Evolutionary conservation across 2,113 vertebrate genomes (phyloP).

Genomic region (Oncorhynchus masou): DNA sequence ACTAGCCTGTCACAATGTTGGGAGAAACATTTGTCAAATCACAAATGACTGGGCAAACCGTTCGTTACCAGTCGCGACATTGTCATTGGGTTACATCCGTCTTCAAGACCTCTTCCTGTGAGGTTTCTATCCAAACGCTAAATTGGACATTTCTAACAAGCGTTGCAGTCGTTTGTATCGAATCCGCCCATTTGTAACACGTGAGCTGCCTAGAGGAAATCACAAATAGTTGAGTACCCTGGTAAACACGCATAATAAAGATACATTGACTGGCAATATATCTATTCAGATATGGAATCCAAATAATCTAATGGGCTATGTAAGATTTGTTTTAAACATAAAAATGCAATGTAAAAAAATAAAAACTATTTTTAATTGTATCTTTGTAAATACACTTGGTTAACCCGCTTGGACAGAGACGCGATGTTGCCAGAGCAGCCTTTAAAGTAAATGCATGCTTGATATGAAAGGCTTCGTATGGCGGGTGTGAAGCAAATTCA

Average conservation of each 20-base stretch:
- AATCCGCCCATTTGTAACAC: background rate
- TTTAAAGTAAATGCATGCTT: too few relatives aligned
- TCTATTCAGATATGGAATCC: background rate
- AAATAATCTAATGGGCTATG: too few relatives aligned
- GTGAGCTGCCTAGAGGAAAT: background rate
- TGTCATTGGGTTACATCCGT: constrained; percentile 64
- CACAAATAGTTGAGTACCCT: background rate
- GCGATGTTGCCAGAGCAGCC: constrained; percentile 19
- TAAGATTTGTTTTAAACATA: too few relatives aligned
- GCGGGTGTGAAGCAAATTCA: background rate
- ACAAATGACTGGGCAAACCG: background rate
- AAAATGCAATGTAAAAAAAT: too few relatives aligned
- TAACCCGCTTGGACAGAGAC: constrained; percentile 10
- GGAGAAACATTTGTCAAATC: constrained; percentile 14
- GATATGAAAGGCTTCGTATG: too few relatives aligned
- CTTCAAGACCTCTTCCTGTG: constrained; percentile 60
- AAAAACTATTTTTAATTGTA: too few relatives aligned
- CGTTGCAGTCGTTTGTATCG: background rate
- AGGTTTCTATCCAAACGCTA: constrained; percentile 18
- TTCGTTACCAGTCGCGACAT: constrained; percentile 6
- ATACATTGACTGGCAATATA: too few relatives aligned
- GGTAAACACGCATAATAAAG: too few relatives aligned
- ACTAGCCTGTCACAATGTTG: background rate
- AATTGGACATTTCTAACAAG: background rate
- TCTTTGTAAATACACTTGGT: background rate